Conservation (phyloP, 1,140 invertebrate species). For the Drosophila tropicalis region DNA sequence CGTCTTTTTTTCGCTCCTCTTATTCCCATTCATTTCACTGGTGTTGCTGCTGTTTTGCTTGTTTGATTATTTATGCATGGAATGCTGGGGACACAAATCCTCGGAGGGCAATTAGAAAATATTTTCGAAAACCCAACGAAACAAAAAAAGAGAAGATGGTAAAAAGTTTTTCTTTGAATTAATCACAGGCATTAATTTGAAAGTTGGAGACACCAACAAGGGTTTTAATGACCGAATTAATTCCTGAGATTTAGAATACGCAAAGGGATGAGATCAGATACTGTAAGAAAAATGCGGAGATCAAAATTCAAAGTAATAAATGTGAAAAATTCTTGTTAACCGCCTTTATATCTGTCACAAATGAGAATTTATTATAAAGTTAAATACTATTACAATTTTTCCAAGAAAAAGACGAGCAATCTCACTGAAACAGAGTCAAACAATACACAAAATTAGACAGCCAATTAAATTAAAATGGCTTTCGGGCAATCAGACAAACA, state of each 20-base stretch:
- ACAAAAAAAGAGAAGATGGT: not conserved
- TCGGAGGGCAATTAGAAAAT: constrained; percentile 67
- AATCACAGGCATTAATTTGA: constrained; percentile 63
- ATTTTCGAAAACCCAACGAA: constrained; percentile 25
- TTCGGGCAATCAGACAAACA: constrained; percentile 32
- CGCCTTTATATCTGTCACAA: constrained; percentile 6
- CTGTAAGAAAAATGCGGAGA: constrained; percentile 19
- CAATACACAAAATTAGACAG: constrained; percentile 53
- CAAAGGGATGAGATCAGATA: not conserved
- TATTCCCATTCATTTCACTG: constrained; percentile 21
- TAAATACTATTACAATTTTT: constrained; percentile 4
- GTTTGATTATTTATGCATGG: constrained; percentile 30
- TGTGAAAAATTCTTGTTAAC: not conserved
- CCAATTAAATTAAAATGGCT: constrained; percentile 68
- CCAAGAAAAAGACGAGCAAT: not conserved
- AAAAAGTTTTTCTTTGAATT: constrained; percentile 46
- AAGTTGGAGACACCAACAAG: constrained; percentile 47
- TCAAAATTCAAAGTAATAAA: constrained; percentile 18
- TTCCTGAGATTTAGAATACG: constrained; percentile 15
- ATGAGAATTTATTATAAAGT: constrained; percentile 13
- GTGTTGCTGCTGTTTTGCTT: constrained; percentile 17
- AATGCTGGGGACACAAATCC: constrained; percentile 45
- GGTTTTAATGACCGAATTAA: constrained; percentile 56
- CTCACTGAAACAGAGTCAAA: constrained; percentile 15
- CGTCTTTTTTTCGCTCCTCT: constrained; percentile 3